A percentile compares a stretch with the other conserved stretches of the same genome.
Evolutionary conservation across 2,888 invertebrate genomes (phyloP).

Genomic region (Eristalinus aeneus): DNA sequence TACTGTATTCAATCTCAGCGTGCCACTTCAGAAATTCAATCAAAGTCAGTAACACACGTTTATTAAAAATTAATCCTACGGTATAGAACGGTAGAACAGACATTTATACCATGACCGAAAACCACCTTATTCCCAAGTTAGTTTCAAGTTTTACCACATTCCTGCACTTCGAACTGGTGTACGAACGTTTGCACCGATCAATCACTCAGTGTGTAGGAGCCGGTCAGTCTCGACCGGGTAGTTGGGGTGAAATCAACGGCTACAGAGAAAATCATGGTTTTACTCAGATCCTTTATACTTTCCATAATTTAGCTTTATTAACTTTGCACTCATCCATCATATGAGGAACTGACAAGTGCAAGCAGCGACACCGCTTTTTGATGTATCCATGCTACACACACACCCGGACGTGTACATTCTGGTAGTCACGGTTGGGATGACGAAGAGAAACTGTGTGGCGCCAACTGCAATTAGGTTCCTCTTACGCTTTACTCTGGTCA

Average conservation of each 20-base stretch:
- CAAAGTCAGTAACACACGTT: neutral
- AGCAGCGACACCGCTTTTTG: slow-evolving; percentile 46
- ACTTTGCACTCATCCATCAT: slow-evolving; percentile 64
- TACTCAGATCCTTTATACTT: slow-evolving; percentile 39
- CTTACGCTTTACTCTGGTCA: neutral
- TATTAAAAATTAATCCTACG: slow-evolving; percentile 14
- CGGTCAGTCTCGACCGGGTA: slow-evolving; percentile 8
- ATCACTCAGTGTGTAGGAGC: slow-evolving; percentile 29
- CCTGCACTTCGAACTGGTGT: slow-evolving; percentile 25
- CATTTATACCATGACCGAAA: neutral
- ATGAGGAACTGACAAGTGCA: slow-evolving; percentile 61
- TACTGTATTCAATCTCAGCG: neutral
- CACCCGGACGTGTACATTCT: neutral
- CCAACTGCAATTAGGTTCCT: slow-evolving; percentile 28
- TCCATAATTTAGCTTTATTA: slow-evolving; percentile 62
- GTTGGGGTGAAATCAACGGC: neutral
- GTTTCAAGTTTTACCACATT: neutral
- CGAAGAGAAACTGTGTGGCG: slow-evolving; percentile 15
- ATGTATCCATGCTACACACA: slow-evolving; percentile 3
- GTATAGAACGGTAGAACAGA: neutral
- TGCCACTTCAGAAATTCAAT: neutral
- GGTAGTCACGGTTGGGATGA: neutral
- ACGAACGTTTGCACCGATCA: slow-evolving; percentile 50
- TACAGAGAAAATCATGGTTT: slow-evolving; percentile 22
- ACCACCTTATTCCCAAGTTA: neutral